A percentile compares a stretch with the other conserved stretches of the same genome.
Conservation (phyloP, 2,113 vertebrate species). For the Sapajus apella region DNA sequence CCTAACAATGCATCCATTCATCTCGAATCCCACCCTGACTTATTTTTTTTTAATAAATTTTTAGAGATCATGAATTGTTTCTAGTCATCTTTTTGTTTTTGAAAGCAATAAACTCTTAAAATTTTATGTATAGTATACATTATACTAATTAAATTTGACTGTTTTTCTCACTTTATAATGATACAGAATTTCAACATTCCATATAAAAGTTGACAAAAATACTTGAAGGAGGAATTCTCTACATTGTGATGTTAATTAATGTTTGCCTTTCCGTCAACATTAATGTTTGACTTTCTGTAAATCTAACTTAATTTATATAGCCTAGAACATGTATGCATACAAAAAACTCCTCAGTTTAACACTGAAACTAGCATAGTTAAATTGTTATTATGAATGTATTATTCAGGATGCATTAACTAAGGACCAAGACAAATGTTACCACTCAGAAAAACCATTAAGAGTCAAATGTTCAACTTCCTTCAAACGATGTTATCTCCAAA, state of each 20-base stretch:
- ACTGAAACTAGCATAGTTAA: not conserved
- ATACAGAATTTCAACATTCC: conserved; percentile 14
- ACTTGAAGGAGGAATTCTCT: not conserved
- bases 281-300: not conserved
- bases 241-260: not conserved
- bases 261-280: not conserved
- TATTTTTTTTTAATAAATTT: not conserved
- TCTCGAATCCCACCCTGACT: not conserved
- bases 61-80: not conserved
- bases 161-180: conserved; percentile 30
- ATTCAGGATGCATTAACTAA: not conserved
- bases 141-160: not conserved
- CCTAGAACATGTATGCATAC: not conserved
- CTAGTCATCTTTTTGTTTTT: conserved; percentile 1
- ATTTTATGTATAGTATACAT: not conserved
- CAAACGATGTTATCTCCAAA: not conserved
- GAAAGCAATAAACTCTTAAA: not conserved
- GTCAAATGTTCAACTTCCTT: not conserved
- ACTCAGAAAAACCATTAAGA: not conserved
- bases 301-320: not conserved
- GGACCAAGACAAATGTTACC: not conserved
- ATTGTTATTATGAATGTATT: not conserved
- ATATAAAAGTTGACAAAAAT: not conserved
- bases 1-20: not conserved
- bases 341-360: not conserved